Conservation (phyloP, 2,888 invertebrate species). For the Xanthorhoe spadicearia region DNA sequence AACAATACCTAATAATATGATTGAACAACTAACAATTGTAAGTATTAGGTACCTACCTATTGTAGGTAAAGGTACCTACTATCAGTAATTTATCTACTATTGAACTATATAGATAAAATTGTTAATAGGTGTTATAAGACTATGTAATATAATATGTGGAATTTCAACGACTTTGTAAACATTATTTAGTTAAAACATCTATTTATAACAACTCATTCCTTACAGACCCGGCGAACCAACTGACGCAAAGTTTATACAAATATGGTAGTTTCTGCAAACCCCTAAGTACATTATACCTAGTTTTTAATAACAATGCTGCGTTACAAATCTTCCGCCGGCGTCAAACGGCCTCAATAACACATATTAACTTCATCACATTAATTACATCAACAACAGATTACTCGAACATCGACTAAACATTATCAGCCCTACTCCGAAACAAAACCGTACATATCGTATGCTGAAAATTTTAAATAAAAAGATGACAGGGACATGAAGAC, state of each 20-base stretch:
- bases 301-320: not conserved
- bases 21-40: slow-evolving; percentile 25
- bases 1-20: slow-evolving; percentile 26
- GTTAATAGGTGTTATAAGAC: slow-evolving; percentile 7
- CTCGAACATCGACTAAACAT: not conserved
- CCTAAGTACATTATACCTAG: not conserved
- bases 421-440: not conserved
- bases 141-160: slow-evolving; percentile 16
- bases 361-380: too few relatives aligned
- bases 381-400: slow-evolving; percentile 12
- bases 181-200: slow-evolving; percentile 16
- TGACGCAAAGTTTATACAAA: not conserved
- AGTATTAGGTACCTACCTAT: slow-evolving; percentile 24
- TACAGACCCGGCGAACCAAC: not conserved
- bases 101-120: slow-evolving; percentile 21
- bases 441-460: not conserved
- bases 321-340: slow-evolving; percentile 2
- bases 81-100: slow-evolving; percentile 27
- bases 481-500: slow-evolving; percentile 10
- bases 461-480: slow-evolving; percentile 12
- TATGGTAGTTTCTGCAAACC: not conserved
- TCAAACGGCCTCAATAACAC: slow-evolving; percentile 7
- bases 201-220: slow-evolving; percentile 6
- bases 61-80: not conserved
- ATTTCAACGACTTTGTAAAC: slow-evolving; percentile 8